Evolutionary conservation across 1,140 invertebrate species (phyloP), one percentile per base, ranked within the genome.

Genomic region (Drosophila sturtevanti): DNA sequence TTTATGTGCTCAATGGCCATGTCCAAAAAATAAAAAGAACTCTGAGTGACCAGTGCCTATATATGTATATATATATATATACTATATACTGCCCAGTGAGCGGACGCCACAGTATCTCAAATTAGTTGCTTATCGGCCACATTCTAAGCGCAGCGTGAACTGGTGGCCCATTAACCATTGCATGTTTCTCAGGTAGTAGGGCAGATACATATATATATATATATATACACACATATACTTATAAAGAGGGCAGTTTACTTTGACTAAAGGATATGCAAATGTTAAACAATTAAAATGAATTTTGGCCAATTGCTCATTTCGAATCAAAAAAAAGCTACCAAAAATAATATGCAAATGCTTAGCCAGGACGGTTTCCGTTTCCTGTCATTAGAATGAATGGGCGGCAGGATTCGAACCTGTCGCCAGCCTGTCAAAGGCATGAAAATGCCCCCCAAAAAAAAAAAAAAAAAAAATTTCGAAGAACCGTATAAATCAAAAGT

Each of bases 291-390:
- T 89, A 89, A 89, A 87, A 77, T 77, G 78, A 80, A 89, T 84
- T 82, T 89, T 89, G 84, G 84, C 84, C 84, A 89, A 89, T 89
- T 89, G 84, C 84, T 87, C 84, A 77, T 84, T 80, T 84, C 67
- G 84, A 68, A 59, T 58, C 16, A n/a, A n/a, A n/a, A n/a, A n/a
- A n/a, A n/a, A 4, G 7, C 5, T 4, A 31, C 27, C 27, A 31
- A 31, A 31, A 37, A 79, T 77, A 79, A 77, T 89, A 89, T 89
- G 84, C 84, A 89, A 89, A 89, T 89, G 63, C 75, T 68, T 77
- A 72, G 71, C 68, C 79, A 44, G 60, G 52, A 72, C 75, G 69
- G 77, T 89, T 89, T 89, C 84, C 84, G 85, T 67, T 89, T 89
- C 79, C 84, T 79, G 84, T 84, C 74, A 66, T 77, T 72, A 68